Evolutionary conservation across 2,888 invertebrate genomes (phyloP), one percentile per base, ranked within the genome.

Genomic region (Epinotia demarniana): DNA sequence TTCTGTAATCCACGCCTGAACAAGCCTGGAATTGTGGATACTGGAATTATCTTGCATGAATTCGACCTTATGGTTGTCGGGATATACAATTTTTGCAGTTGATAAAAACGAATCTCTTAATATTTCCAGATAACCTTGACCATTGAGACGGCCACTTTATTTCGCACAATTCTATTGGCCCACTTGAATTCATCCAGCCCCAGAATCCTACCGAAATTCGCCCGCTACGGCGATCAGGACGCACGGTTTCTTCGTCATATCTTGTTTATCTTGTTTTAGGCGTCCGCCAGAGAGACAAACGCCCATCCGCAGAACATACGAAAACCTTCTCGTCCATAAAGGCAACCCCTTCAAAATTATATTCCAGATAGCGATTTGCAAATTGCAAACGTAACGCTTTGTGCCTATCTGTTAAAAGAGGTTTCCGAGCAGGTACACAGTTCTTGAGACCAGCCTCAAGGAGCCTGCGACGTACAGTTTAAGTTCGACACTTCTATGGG

Each of bases 291-390:
- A 72, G 27, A 62, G 76, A 75, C 57, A 77, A 4, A 19, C 77
- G 67, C 46, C 71, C 73, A 68, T 72, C 64, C 61, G 73, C 78
- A 60, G 66, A 57, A 43, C 75, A 72, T 9, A 66, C 62, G 67
- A 78, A 77, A 27, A 70, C 69, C 66, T 76, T 74, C 53, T 76
- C 78, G 55, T 71, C 77, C 58, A 66, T 67, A 64, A 78, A 78
- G 43, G 72, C 63, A n/a, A 64, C 67, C 13, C 46, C 67, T 53
- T 58, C 55, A 23, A 76, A 78, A 63, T 72, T 72, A 55, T 69
- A 76, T 43, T 73, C 33, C 39, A 76, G n/a, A 71, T 77, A 77
- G 46, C 57, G 46, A 12, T 55, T 57, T 27, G 75, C 75, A 23
- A 75, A 77, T 33, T 70, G 62, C 33, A 76, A 49, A n/a, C 73